phyloP scores from a whole-genome alignment of 2,113 vertebrate species.

The Azemiops feae region DNA sequence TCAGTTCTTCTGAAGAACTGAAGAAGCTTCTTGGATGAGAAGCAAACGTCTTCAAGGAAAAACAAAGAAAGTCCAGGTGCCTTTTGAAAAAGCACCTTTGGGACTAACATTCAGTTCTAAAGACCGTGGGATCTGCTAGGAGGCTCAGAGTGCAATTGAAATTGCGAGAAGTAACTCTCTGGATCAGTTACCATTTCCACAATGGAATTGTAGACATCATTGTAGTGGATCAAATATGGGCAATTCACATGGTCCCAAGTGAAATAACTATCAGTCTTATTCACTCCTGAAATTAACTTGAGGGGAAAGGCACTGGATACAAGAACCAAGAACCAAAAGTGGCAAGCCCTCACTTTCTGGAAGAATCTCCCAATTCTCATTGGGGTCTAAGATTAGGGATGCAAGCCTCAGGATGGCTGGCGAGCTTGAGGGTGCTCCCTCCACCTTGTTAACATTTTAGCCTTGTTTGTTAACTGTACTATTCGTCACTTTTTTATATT shows the following conservation, averaged over 20 bases:
- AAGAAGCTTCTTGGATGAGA: background rate
- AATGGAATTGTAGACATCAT: background rate
- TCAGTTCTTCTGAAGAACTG: background rate
- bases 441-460: background rate
- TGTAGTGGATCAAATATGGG: background rate
- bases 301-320: background rate
- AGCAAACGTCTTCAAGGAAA: background rate
- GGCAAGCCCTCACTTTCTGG: background rate
- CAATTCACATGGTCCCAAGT: background rate
- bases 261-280: background rate
- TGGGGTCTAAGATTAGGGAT: background rate
- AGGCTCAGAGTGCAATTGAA: background rate
- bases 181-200: background rate
- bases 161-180: background rate
- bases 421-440: background rate
- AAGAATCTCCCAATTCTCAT: background rate
- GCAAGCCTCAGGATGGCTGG: too few species aligned
- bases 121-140: background rate
- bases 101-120: background rate
- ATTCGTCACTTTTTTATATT: background rate
- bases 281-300: background rate
- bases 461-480: background rate
- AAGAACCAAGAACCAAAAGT: background rate
- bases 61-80: background rate
- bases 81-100: background rate